Base-by-base conservation (phyloP, 1,140 invertebrate genomes). In the Drosophila setifemur region DNA sequence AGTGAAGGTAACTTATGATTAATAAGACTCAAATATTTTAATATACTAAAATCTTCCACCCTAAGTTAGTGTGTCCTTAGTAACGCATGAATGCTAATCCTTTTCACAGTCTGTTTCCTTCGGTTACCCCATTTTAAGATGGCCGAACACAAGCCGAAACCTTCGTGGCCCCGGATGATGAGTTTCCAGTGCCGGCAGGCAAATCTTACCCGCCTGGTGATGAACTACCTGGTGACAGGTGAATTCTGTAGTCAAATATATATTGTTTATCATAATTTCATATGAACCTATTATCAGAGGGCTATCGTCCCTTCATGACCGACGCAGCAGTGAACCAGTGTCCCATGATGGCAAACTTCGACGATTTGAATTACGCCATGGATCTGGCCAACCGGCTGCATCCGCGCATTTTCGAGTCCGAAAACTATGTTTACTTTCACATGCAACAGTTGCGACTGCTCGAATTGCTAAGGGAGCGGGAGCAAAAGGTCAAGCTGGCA, bases 371-470 rank as follows among this genome's bases (percentile, higher is more conserved):
- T 18, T 79, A 85, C 9, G 79, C 79, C 52, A 67, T 85, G 39
- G 81, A 79, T 3, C 53, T 85, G 70, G 79, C 79, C 39, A 67
- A 64, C 1, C 60, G 60, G n/a, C 26, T 83, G 1, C 79, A 79
- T 54, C 47, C 58, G 0, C 63, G 49, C 6, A 26, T 81, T 11
- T 85, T 72, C 2, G 74, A 71, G 28, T 61, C 64, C 31, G 79
- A 83, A 16, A 83, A 83, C 26, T 83, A 79, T 25, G 73, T 83
- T 23, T 83, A 79, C 35, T 83, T 83, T 18, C 79, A 83, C 60
- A 83, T 83, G 79, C 79, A 83, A 21, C 79, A 83, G 26, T 14
- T 83, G 55, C 79, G 60, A 0, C 66, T 83, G 0, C 63, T 83
- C 9, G 79, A 83, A 16, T 29, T 83, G 7, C 58, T 83, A 2